Percentiles rank a stretch among this genome's conserved stretches.
Evolutionary conservation across 2,113 vertebrate species (phyloP).

Genomic region (Hirundichthys speculiger): DNA sequence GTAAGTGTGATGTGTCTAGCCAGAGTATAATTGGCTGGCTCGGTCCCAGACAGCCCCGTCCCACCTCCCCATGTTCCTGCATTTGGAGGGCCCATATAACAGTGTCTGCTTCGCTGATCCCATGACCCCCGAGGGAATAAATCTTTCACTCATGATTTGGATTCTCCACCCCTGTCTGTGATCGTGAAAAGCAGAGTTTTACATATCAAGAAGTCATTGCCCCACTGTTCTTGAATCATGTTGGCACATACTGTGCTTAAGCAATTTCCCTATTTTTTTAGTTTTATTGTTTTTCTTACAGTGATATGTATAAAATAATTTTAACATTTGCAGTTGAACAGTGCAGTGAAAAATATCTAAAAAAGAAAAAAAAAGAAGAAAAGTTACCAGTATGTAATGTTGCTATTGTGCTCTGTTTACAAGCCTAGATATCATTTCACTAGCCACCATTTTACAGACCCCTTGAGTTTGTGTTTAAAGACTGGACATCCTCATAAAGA

Average conservation of each 20-base stretch:
- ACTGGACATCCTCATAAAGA: slow-evolving; percentile 50
- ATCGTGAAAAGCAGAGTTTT: slow-evolving; percentile 18
- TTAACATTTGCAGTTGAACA: background rate
- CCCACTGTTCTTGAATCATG: background rate
- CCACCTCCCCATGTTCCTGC: slow-evolving; percentile 63
- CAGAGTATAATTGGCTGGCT: slow-evolving; percentile 71
- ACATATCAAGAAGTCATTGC: slow-evolving; percentile 11
- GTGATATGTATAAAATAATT: background rate
- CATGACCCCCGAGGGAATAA: slow-evolving; percentile 60
- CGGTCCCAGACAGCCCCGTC: slow-evolving; percentile 63
- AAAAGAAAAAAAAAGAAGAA: too few relatives aligned
- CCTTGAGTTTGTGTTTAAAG: slow-evolving; percentile 36
- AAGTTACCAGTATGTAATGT: background rate
- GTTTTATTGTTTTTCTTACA: background rate
- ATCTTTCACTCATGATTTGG: slow-evolving; percentile 55
- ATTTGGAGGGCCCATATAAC: slow-evolving; percentile 65
- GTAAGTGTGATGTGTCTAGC: slow-evolving; percentile 67
- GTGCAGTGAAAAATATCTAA: background rate
- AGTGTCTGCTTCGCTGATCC: slow-evolving; percentile 72
- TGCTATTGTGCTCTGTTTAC: slow-evolving; percentile 52
- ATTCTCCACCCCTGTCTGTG: slow-evolving; percentile 33
- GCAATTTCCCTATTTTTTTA: background rate
- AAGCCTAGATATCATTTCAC: slow-evolving; percentile 39
- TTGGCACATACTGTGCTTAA: background rate
- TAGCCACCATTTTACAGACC: slow-evolving; percentile 58